Percentiles rank a stretch among this genome's conserved stretches.
Evolutionary conservation across 2,888 invertebrate species (phyloP).

Genomic region (Microctonus brassicae): DNA sequence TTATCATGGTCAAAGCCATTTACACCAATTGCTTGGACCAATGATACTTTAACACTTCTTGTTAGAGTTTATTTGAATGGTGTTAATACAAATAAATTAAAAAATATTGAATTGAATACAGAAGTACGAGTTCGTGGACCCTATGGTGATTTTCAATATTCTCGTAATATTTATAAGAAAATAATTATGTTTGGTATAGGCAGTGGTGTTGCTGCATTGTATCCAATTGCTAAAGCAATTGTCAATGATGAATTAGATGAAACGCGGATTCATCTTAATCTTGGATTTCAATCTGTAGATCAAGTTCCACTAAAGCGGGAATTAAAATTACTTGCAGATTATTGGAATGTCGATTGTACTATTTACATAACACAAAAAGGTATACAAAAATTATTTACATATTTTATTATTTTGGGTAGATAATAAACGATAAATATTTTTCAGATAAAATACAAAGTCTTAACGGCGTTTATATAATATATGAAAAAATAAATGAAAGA

Average conservation of each 20-base stretch:
- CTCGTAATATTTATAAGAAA: constrained; percentile 57
- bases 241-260: constrained; percentile 59
- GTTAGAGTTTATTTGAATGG: constrained; percentile 60
- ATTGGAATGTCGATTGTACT: constrained; percentile 64
- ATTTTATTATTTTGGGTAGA: neutral
- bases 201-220: constrained; percentile 62
- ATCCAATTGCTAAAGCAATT: constrained; percentile 59
- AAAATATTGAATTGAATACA: constrained; percentile 48
- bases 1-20: constrained; percentile 55
- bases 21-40: constrained; percentile 61
- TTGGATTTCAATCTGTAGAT: constrained; percentile 56
- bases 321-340: constrained; percentile 57
- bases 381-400: constrained; percentile 39
- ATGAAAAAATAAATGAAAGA: constrained; percentile 49
- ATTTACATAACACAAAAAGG: constrained; percentile 56
- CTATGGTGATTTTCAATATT: constrained; percentile 62
- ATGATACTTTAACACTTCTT: constrained; percentile 52
- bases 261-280: constrained; percentile 56
- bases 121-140: constrained; percentile 61
- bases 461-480: constrained; percentile 55
- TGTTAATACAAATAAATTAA: constrained; percentile 53
- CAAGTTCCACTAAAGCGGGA: constrained; percentile 59
- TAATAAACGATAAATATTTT: constrained; percentile 31
- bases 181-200: constrained; percentile 63
- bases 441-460: constrained; percentile 46